These are phyloP conservation scores for Forbesichthys agassizii DNA, from an alignment of 2,113 vertebrate genomes.

Conservation along the genomic window DNA sequence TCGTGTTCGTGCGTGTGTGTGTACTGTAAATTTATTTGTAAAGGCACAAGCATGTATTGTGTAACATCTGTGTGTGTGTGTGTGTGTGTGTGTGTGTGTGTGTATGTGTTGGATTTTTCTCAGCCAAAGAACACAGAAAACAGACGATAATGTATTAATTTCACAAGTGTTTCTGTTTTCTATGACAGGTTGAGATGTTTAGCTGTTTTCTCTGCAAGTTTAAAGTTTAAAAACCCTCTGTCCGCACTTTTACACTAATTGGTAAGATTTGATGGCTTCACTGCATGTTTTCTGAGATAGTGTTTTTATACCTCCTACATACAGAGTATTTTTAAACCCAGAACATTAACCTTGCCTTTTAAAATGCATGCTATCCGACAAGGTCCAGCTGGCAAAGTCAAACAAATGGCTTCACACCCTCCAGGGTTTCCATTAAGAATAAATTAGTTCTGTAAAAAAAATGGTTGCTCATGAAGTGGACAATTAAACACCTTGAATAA, in stretches of 20 bases:
- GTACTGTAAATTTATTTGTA: background rate
- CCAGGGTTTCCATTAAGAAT: conserved; percentile 56
- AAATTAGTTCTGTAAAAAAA: conserved; percentile 65
- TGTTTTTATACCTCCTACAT: conserved; percentile 8
- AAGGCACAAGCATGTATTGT: conserved; percentile 13
- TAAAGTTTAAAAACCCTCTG: background rate
- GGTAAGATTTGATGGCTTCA: conserved; percentile 46
- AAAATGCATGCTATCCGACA: conserved; percentile 62
- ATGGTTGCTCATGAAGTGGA: conserved; percentile 43
- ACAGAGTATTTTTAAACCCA: conserved; percentile 53
- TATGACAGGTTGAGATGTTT: conserved; percentile 31
- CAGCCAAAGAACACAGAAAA: conserved; percentile 42
- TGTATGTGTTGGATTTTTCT: conserved; percentile 27
- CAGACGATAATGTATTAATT: conserved; percentile 65
- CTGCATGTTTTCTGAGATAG: conserved; percentile 10
- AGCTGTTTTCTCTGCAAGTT: conserved; percentile 41
- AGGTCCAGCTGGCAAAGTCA: conserved; percentile 63
- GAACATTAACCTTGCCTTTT: conserved; percentile 45
- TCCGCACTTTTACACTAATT: conserved; percentile 25
- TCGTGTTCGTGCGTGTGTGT: conserved; percentile 4
- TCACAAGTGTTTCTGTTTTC: conserved; percentile 47
- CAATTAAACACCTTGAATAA: conserved; percentile 63
- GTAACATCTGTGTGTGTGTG: conserved; percentile 33
- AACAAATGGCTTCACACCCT: conserved; percentile 58
- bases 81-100: conserved; percentile 36